phyloP scores from a whole-genome alignment of 2,797 vertebrate genomes.

The Manis javanica region DNA sequence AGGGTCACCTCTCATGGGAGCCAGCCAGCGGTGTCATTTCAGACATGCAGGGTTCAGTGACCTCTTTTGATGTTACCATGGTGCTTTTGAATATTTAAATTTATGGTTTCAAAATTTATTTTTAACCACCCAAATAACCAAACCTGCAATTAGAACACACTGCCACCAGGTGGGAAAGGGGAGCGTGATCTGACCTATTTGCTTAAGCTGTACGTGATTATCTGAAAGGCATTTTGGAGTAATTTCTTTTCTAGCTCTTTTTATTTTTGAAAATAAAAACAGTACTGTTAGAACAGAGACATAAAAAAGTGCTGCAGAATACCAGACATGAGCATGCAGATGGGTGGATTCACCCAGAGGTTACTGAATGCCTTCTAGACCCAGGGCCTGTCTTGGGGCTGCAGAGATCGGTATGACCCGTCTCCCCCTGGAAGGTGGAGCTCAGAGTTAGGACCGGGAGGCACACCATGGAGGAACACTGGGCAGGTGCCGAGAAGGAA shows the following conservation, averaged over 20 bases:
- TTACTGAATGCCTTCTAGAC: background rate
- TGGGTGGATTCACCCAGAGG: accelerated
- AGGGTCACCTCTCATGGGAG: background rate
- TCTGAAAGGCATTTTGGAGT: background rate
- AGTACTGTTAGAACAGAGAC: background rate
- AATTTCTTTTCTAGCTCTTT: background rate
- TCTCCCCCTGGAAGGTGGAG: background rate
- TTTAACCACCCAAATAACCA: background rate
- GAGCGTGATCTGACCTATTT: background rate
- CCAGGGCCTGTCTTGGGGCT: too few relatives aligned
- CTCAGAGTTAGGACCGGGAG: background rate
- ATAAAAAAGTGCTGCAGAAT: background rate
- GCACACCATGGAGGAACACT: background rate
- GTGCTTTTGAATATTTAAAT: conserved; percentile 38
- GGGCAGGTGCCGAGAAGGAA: background rate
- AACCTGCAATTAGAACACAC: background rate
- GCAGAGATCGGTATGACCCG: background rate
- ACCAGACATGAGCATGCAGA: background rate
- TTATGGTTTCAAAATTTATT: conserved; percentile 39
- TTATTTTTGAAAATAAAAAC: conserved; percentile 12
- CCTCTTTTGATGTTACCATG: background rate
- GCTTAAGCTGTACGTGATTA: background rate
- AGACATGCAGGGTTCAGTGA: accelerated
- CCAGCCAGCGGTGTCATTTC: background rate
- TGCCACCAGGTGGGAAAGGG: background rate